These are phyloP conservation scores for Leptinotarsa texana DNA, from an alignment of 1,140 invertebrate genomes.

Conservation along the genomic window DNA sequence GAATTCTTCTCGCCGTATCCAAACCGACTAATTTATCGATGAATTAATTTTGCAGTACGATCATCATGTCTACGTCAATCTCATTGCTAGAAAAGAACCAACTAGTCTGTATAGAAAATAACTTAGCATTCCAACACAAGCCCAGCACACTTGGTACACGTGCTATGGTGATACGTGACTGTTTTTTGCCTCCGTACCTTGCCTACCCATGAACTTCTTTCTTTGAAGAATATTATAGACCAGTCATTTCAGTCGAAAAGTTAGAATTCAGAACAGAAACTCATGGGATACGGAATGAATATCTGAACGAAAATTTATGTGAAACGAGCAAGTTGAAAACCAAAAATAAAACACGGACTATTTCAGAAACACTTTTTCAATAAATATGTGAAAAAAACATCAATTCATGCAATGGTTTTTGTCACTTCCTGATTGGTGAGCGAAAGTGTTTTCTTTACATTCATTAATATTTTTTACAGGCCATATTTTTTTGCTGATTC, in stretches of 20 bases:
- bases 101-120: conserved; percentile 12
- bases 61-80: background rate
- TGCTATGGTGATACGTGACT: conserved; percentile 21
- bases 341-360: too few relatives aligned
- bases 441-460: too few relatives aligned
- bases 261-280: too few relatives aligned
- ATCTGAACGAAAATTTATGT: too few relatives aligned
- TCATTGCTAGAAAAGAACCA: conserved; percentile 1
- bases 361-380: too few relatives aligned
- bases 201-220: conserved; percentile 1
- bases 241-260: background rate
- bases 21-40: background rate
- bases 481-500: too few relatives aligned
- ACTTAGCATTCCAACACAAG: conserved; percentile 22
- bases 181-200: conserved; percentile 16
- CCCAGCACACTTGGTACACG: conserved; percentile 23
- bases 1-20: background rate
- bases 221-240: conserved; percentile 4
- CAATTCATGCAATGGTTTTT: too few relatives aligned
- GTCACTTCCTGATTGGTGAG: too few relatives aligned
- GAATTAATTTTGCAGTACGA: background rate
- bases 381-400: too few relatives aligned
- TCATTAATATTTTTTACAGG: too few relatives aligned
- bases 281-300: too few relatives aligned
- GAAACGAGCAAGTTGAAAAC: too few relatives aligned